Percentiles rank a stretch among this genome's conserved stretches.
These are phyloP conservation scores for Actenoides lindsayi DNA, from an alignment of 2,113 vertebrate species.

Conservation along the genomic window DNA sequence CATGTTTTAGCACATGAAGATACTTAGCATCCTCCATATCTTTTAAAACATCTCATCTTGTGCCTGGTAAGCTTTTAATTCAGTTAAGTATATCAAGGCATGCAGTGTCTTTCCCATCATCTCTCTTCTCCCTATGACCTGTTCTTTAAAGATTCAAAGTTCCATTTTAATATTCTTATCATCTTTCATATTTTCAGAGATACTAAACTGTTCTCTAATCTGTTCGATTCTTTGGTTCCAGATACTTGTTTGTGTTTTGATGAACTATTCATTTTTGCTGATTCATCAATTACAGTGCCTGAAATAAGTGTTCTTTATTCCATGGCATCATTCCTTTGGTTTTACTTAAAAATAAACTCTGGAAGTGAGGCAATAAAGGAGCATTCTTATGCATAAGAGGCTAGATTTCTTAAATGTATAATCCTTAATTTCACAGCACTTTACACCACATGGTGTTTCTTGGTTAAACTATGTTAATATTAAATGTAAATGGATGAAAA, in stretches of 20 bases:
- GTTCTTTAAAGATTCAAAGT: not conserved
- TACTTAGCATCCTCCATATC: not conserved
- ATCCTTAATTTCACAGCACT: not conserved
- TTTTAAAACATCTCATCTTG: not conserved
- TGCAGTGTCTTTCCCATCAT: not conserved
- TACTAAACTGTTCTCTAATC: not conserved
- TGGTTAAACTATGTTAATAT: not conserved
- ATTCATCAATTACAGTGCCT: not conserved
- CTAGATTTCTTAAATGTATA: not conserved
- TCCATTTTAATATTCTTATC: not conserved
- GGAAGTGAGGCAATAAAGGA: too few relatives aligned
- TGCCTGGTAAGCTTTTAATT: not conserved
- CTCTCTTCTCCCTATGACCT: not conserved
- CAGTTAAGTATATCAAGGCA: not conserved
- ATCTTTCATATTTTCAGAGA: not conserved
- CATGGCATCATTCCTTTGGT: not conserved
- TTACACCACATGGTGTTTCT: not conserved
- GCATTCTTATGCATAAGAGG: not conserved
- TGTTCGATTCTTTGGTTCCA: not conserved
- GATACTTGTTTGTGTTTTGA: not conserved
- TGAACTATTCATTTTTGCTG: not conserved
- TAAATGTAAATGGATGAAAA: not conserved
- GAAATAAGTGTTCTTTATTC: not conserved
- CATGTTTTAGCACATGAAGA: not conserved
- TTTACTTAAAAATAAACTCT: not conserved